Base-by-base conservation (phyloP, 2,797 vertebrate species). In the Oreochromis mossambicus region DNA sequence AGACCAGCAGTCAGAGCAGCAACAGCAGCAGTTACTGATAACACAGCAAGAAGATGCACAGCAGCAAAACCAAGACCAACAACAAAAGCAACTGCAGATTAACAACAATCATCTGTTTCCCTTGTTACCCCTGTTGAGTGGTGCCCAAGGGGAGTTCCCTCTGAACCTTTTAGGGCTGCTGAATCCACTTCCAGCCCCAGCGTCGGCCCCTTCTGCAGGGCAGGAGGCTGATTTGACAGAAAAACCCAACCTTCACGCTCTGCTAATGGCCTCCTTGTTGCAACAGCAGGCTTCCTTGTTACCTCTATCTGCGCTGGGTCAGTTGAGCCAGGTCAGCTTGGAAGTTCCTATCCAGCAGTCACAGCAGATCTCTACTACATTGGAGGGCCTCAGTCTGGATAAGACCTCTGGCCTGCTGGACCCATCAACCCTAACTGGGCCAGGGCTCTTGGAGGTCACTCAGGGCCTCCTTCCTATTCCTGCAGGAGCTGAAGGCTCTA, bases 211-310 rank as follows among this genome's bases (percentile, higher is more conserved):
- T 51, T 89, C 95, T n/a, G 94, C 95, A 1, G 96, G 96, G 90
- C 24, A 96, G 88, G 95, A 97, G 70, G 91, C 94, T 24, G 96
- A 97, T 61, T 90, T 96, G 1, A 93, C 93, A 0, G 96, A 97
- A 89, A 97, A 96, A 85, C 94, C 93, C 7, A 92, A 89, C 70
- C 91, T 96, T 12, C 97, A 97, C 85, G 96, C 97, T 13, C 94
- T 98, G 61, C 95, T 98, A 54, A 97, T 97, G 95, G 97, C 97
- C 6, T 97, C 97, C 58, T 92, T 98, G 93, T 92, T 97, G 26
- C 96, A 96, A 77, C 96, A 97, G 61, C 96, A 96, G 46, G 87
- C 92, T 1, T 85, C 95, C 78, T 89, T 97, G 92, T 92, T 97
- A 87, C 95, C 97, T 78, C 86, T 97, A 4, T 94, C 96, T 29